phyloP scores from a whole-genome alignment of 1,140 invertebrate species.

The Lepidurus packardi region DNA sequence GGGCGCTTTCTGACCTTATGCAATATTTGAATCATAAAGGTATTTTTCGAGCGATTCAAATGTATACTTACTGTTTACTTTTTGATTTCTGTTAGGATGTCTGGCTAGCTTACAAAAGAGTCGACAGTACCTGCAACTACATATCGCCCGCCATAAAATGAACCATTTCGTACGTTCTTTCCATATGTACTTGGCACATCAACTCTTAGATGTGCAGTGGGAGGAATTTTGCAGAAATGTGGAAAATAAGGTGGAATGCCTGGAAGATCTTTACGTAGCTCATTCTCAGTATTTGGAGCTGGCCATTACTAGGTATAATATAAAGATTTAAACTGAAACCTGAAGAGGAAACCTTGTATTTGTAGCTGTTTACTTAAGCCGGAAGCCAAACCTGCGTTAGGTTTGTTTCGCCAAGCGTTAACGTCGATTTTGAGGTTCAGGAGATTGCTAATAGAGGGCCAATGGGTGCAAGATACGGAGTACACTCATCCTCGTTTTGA shows the following conservation, averaged over 20 bases:
- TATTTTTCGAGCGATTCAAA: background rate
- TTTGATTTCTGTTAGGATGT: background rate
- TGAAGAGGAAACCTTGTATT: background rate
- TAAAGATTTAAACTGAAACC: background rate
- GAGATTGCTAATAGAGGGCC: background rate
- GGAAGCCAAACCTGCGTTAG: background rate
- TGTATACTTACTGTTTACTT: background rate
- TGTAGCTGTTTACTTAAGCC: background rate
- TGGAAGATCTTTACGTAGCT: background rate
- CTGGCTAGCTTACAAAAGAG: background rate
- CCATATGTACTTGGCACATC: background rate
- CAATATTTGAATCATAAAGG: background rate
- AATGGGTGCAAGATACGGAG: background rate
- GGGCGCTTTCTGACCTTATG: background rate
- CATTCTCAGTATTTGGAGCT: background rate
- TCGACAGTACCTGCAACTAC: background rate
- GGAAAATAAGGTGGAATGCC: background rate
- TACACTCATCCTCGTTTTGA: background rate
- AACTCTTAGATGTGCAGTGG: background rate
- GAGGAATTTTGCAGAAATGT: background rate
- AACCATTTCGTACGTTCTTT: background rate
- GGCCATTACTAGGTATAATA: background rate
- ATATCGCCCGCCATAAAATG: conserved; percentile 7
- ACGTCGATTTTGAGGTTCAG: background rate
- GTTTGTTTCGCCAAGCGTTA: background rate